phyloP scores from a whole-genome alignment of 1,140 invertebrate genomes.

The Apis florea region DNA sequence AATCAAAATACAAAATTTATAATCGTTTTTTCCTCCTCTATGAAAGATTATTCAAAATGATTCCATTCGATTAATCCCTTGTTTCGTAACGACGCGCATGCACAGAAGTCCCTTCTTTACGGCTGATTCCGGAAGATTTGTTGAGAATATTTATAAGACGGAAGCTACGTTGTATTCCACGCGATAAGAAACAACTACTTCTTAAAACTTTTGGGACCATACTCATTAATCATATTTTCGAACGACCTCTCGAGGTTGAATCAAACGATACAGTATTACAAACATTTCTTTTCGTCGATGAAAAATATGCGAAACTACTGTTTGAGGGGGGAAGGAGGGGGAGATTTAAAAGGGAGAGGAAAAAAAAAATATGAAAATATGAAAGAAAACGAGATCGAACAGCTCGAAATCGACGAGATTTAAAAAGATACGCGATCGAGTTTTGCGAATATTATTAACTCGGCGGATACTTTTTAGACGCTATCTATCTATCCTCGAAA shows the following conservation, averaged over 20 bases:
- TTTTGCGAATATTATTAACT: not conserved
- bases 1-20: too few species aligned
- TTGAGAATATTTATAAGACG: constrained; percentile 37
- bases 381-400: constrained; percentile 6
- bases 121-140: constrained; percentile 23
- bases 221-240: constrained; percentile 59
- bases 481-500: constrained; percentile 9
- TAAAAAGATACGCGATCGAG: constrained; percentile 8
- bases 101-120: constrained; percentile 26
- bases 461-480: not conserved
- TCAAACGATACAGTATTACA: constrained; percentile 58
- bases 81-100: constrained; percentile 28
- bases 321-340: too few species aligned
- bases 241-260: constrained; percentile 28
- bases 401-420: constrained; percentile 6
- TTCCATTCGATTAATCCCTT: not conserved
- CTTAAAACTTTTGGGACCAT: constrained; percentile 67
- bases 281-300: constrained; percentile 31
- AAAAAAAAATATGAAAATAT: not conserved
- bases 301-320: not conserved
- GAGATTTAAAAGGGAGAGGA: not conserved
- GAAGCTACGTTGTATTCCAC: constrained; percentile 21
- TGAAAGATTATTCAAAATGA: too few species aligned
- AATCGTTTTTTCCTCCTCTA: too few species aligned
- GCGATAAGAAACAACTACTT: constrained; percentile 48